phyloP scores from a whole-genome alignment of 2,113 vertebrate species.

The Ornithorhynchus anatinus region DNA sequence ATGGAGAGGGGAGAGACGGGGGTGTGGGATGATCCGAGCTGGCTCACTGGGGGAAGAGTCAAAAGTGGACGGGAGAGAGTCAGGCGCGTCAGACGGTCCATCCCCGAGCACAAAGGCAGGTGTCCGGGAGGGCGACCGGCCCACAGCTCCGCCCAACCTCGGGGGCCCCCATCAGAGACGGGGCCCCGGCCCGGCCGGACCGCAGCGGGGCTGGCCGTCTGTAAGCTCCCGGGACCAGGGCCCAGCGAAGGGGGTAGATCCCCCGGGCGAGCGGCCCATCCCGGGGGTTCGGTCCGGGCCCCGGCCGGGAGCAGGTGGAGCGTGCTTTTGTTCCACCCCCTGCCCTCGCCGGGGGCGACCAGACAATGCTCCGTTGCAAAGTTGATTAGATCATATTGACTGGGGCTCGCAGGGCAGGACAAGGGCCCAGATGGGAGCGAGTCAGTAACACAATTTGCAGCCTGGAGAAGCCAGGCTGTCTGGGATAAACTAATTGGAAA shows the following conservation, averaged over 20 bases:
- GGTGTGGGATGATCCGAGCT: background rate
- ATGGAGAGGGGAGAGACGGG: background rate
- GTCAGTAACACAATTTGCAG: conserved; percentile 66
- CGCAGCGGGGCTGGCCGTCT: too few species aligned
- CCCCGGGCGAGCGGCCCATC: background rate
- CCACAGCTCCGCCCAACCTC: background rate
- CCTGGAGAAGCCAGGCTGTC: conserved; percentile 74
- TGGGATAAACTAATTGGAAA: conserved; percentile 71
- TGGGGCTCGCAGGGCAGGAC: conserved; percentile 63
- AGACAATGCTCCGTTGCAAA: conserved; percentile 33
- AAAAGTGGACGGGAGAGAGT: background rate
- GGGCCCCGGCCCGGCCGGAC: background rate
- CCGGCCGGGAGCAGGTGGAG: background rate
- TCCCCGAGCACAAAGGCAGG: background rate
- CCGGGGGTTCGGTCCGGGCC: background rate
- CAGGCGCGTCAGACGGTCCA: background rate
- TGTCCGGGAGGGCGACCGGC: background rate
- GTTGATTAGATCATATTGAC: conserved; percentile 55
- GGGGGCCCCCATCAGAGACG: background rate
- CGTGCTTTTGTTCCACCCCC: too few species aligned
- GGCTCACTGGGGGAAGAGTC: background rate
- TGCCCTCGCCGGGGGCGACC: too few species aligned
- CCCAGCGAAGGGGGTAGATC: conserved; percentile 2
- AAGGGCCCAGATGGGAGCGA: conserved; percentile 75
- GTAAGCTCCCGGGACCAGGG: too few species aligned